Percentiles rank a stretch among this genome's conserved stretches.
Evolutionary conservation across 2,797 vertebrate species (phyloP).

Genomic region (Molossus molossus): DNA sequence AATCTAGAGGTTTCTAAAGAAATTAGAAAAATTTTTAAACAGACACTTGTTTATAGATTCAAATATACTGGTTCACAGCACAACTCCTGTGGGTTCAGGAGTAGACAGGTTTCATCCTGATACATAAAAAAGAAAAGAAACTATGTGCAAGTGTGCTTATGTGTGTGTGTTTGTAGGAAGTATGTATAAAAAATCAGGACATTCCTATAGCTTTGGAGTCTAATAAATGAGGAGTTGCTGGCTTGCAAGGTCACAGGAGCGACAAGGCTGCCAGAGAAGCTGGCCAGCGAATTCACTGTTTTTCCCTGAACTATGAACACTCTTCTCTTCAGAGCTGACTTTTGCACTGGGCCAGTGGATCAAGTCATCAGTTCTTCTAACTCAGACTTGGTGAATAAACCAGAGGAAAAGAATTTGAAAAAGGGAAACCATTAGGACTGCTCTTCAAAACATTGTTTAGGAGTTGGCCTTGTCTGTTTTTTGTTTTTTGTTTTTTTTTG

Average conservation of each 20-base stretch:
- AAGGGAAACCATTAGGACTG: background rate
- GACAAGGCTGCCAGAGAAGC: background rate
- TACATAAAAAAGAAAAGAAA: background rate
- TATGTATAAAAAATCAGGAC: background rate
- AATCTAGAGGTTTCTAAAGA: background rate
- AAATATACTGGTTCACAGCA: background rate
- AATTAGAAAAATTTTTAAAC: background rate
- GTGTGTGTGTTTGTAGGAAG: background rate
- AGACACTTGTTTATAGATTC: background rate
- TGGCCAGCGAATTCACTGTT: background rate
- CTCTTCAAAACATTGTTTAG: slow-evolving; percentile 6
- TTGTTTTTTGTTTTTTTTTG: background rate
- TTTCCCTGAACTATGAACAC: background rate
- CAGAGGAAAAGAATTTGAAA: slow-evolving; percentile 3
- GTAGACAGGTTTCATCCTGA: background rate
- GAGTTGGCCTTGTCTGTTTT: background rate
- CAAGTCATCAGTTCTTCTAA: background rate
- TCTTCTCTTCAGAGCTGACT: slow-evolving; percentile 15
- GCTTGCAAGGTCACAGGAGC: slow-evolving; percentile 27
- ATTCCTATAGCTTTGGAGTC: background rate
- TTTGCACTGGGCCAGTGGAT: background rate
- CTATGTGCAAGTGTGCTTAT: background rate
- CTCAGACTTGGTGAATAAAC: slow-evolving; percentile 16
- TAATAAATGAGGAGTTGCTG: background rate
- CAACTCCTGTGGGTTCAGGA: background rate